A percentile compares a stretch with the other conserved stretches of the same genome.
These are phyloP conservation scores for Penaeus monodon DNA, from an alignment of 2,888 invertebrate genomes.

Conservation along the genomic window DNA sequence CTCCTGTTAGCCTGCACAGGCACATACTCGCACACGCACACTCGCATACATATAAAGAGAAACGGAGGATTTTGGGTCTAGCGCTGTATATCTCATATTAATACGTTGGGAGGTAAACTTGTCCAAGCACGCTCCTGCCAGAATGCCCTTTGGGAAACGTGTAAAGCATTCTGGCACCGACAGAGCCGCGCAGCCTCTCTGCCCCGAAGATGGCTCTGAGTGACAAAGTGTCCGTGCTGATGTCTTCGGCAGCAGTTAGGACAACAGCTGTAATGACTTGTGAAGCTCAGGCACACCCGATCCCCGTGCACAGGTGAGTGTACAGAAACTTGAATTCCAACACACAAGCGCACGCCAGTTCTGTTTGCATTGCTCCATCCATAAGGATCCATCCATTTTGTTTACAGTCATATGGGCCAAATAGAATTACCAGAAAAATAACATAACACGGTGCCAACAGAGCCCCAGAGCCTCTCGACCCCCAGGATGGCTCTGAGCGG, in stretches of 20 bases:
- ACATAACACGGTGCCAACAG: background rate
- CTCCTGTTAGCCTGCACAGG: too few species aligned
- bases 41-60: too few species aligned
- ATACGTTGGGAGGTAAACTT: too few species aligned
- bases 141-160: background rate
- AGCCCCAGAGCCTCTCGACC: slow-evolving; percentile 22
- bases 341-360: too few species aligned
- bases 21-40: too few species aligned
- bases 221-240: too few species aligned
- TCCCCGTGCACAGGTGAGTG: slow-evolving; percentile 68
- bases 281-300: slow-evolving; percentile 65
- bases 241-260: background rate
- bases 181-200: slow-evolving; percentile 45
- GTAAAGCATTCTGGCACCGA: background rate
- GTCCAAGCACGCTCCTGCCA: too few species aligned
- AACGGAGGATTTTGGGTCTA: too few species aligned
- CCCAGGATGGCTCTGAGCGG: slow-evolving; percentile 34
- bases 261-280: slow-evolving; percentile 37
- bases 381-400: too few species aligned
- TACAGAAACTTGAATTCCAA: background rate
- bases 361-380: too few species aligned
- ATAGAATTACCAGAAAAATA: too few species aligned
- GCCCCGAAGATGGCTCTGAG: slow-evolving; percentile 10
- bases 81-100: too few species aligned
- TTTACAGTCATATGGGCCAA: background rate